These are phyloP conservation scores for Drosophila sordidula DNA, from an alignment of 2,888 invertebrate species.

Conservation along the genomic window DNA sequence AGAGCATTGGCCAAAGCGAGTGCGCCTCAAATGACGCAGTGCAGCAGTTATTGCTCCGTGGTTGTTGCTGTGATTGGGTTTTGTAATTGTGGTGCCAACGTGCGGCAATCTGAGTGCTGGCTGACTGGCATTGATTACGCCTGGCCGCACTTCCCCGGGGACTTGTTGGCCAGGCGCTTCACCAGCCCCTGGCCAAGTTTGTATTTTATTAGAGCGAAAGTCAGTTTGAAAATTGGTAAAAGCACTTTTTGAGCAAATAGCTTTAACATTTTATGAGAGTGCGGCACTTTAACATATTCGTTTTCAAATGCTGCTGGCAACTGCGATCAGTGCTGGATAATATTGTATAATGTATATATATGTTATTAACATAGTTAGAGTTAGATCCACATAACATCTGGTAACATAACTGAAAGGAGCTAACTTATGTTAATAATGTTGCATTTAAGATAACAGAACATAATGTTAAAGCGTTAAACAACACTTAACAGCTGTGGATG, in stretches of 20 bases:
- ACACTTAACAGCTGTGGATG: too few species aligned
- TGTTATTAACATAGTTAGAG: too few species aligned
- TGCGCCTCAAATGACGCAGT: slow-evolving; percentile 62
- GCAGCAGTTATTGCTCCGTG: slow-evolving; percentile 36
- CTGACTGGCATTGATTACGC: slow-evolving; percentile 38
- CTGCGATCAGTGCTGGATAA: not conserved
- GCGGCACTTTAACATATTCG: too few species aligned
- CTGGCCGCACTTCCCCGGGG: slow-evolving; percentile 2
- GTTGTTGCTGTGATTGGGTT: slow-evolving; percentile 27
- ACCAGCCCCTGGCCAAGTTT: not conserved
- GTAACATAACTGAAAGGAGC: too few species aligned
- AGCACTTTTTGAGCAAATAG: not conserved
- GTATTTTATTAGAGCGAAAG: not conserved
- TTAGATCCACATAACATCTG: too few species aligned
- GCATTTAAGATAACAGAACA: too few species aligned
- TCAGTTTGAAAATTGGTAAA: not conserved
- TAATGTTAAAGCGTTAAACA: too few species aligned
- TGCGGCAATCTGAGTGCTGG: slow-evolving; percentile 34
- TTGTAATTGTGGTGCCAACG: slow-evolving; percentile 59
- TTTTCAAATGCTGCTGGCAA: too few species aligned
- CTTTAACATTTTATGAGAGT: not conserved
- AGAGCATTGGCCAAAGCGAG: slow-evolving; percentile 23
- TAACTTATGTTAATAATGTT: too few species aligned
- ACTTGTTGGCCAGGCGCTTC: slow-evolving; percentile 21
- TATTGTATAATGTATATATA: not conserved